Percentiles rank a stretch among this genome's conserved stretches.
Conservation (phyloP, 2,888 invertebrate genomes). For the Sminthurides aquaticus region DNA sequence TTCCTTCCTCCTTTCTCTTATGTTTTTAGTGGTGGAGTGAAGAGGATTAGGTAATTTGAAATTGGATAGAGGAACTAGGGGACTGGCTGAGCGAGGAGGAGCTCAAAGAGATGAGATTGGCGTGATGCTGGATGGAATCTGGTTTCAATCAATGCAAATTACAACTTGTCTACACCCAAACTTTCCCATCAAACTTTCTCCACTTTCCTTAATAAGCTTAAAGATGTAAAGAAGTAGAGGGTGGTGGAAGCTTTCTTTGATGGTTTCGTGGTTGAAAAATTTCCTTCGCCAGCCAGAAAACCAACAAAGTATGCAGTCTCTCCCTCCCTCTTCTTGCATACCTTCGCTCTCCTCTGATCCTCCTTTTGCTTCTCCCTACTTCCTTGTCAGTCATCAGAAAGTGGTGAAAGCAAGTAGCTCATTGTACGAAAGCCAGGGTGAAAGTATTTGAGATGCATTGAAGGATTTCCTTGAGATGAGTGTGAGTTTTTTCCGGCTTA, state of each 20-base stretch:
- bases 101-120: no score
- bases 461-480: neutral
- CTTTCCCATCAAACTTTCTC: slow-evolving; percentile 11
- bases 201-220: slow-evolving; percentile 19
- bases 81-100: neutral
- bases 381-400: neutral
- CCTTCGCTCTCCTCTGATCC: neutral
- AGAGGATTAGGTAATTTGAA: neutral
- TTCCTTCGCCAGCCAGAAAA: neutral
- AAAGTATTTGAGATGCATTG: neutral
- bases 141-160: slow-evolving; percentile 30
- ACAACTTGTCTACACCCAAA: slow-evolving; percentile 9
- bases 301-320: no score
- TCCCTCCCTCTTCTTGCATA: neutral
- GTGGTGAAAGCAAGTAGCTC: neutral
- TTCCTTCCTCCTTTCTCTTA: no score
- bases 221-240: neutral
- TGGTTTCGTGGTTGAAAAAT: neutral
- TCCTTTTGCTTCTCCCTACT: neutral
- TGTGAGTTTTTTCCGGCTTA: neutral
- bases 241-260: neutral
- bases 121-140: slow-evolving; percentile 12
- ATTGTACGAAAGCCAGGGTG: no score
- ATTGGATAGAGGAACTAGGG: neutral
- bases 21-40: neutral